A percentile compares a stretch with the other conserved stretches of the same genome.
Evolutionary conservation across 2,797 vertebrate genomes (phyloP).

Genomic region (Aselliscus stoliczkanus): DNA sequence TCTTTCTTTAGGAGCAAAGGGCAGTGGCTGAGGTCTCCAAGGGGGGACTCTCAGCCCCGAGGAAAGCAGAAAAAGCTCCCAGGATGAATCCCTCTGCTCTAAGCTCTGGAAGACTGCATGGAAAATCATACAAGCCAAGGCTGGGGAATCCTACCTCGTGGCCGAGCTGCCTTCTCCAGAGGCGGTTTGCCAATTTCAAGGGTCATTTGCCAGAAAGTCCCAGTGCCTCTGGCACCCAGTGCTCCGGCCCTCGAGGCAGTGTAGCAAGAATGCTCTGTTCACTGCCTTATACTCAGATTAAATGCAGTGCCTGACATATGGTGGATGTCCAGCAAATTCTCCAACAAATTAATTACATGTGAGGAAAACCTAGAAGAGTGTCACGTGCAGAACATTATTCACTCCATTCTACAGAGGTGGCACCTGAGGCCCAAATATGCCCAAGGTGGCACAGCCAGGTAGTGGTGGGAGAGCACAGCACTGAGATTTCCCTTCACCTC

Average conservation of each 20-base stretch:
- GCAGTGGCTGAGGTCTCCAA: slow-evolving; percentile 18
- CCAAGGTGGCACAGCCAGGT: background rate
- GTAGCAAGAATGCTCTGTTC: background rate
- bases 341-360: background rate
- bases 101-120: background rate
- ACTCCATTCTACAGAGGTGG: background rate
- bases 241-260: background rate
- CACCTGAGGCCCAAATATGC: background rate
- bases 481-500: background rate
- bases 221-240: fast-evolving
- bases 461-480: background rate
- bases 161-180: background rate
- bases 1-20: background rate
- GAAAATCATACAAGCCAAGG: background rate
- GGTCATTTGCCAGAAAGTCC: background rate
- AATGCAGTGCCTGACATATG: no score
- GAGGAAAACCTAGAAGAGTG: background rate
- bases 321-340: background rate
- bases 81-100: background rate
- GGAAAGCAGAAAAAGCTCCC: background rate
- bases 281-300: background rate
- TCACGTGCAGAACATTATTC: background rate
- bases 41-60: background rate
- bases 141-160: background rate
- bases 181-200: background rate